These are phyloP conservation scores for Dicaeum eximium DNA, from an alignment of 2,113 vertebrate species.

Conservation along the genomic window DNA sequence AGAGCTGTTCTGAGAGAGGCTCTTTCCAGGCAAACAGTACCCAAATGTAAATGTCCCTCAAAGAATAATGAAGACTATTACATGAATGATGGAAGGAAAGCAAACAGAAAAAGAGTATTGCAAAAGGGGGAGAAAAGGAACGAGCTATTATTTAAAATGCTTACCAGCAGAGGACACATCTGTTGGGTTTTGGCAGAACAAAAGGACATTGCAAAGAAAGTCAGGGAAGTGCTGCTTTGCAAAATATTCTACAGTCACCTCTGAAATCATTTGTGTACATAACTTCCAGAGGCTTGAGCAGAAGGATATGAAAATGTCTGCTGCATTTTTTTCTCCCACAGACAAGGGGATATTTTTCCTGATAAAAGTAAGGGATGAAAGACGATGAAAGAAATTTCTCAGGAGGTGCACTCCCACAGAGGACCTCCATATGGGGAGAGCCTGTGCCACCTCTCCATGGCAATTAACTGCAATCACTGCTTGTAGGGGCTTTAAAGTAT, in stretches of 20 bases:
- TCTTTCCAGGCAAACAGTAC: background rate
- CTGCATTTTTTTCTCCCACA: background rate
- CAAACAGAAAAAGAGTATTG: background rate
- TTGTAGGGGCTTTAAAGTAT: background rate
- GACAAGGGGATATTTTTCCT: background rate
- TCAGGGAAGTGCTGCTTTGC: background rate
- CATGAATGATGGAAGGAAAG: background rate
- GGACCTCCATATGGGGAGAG: background rate
- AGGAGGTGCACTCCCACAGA: background rate
- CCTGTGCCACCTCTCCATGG: background rate
- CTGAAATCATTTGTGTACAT: background rate
- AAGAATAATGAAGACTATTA: background rate
- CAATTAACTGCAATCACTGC: background rate
- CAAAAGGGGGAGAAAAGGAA: background rate
- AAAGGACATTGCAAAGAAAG: background rate
- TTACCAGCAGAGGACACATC: background rate
- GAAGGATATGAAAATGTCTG: background rate
- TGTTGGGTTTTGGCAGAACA: background rate
- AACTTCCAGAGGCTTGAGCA: background rate
- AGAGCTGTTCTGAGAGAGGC: background rate
- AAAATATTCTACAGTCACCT: background rate
- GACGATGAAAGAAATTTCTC: background rate
- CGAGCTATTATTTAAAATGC: background rate
- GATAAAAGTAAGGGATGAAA: background rate
- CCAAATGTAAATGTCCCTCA: background rate